Evolutionary conservation across 1,140 invertebrate species (phyloP), one percentile per base, ranked within the genome.

Genomic region (Steinernema feltiae): DNA sequence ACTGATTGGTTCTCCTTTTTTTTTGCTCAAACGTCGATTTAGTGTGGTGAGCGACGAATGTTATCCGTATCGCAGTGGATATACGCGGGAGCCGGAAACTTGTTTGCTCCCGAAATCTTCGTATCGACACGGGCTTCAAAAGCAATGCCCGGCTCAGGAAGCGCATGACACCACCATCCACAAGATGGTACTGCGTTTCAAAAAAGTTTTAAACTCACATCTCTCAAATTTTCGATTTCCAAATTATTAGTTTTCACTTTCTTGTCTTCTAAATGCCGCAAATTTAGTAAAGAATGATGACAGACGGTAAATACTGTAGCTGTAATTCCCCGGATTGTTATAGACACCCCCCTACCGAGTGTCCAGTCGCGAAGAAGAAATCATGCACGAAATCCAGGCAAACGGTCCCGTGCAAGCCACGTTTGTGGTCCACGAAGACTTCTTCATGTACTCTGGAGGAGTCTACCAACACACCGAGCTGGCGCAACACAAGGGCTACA

Each of bases 361-460:
- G 18, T 89, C 89, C 32, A 76, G 79, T 29, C 84, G 89, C 82
- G 89, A 90, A 78, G 90, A 90, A 15, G 93, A 94, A 84, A 96
- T 97, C 76, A 94, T 93, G 93, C 90, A 92, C 78, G 94, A 97
- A 86, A 95, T 97, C 69, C 89, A 91, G 85, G 91, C 90, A 27
- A 94, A 93, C 63, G 95, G 95, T 75, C 94, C 94, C n/a, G 93
- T 96, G 0, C 94, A 96, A 91, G 94, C 94, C 24, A 93, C 92
- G 1, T 93, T 96, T 90, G 90, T 89, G 72, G 92, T 97, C 0
- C 91, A 93, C 82, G 91, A 92, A 77, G 94, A 97, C 84, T 94
- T 97, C 88, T 97, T 94, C 88, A 89, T 91, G 72, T 97, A 97
- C 86, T 89, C 89, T 72, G 88, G 89, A 24, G 94, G 94, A 2